phyloP scores from a whole-genome alignment of 2,888 invertebrate species.

The Seira musarum region DNA sequence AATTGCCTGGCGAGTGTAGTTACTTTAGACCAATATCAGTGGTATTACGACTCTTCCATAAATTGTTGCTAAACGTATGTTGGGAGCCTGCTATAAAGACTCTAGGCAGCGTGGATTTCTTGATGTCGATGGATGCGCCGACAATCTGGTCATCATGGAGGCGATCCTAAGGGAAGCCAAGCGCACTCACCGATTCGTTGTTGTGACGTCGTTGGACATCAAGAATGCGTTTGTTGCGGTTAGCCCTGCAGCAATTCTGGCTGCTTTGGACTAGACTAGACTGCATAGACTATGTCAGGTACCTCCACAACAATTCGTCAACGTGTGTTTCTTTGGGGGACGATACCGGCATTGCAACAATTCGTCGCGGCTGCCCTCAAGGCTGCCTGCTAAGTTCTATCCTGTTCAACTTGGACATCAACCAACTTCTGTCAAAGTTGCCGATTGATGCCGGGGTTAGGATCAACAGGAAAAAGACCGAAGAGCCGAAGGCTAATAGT shows the following conservation, averaged over 20 bases:
- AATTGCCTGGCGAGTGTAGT: neutral
- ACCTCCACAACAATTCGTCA: neutral
- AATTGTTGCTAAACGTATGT: slow-evolving; percentile 21
- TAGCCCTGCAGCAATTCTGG: slow-evolving; percentile 5
- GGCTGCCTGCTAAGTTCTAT: slow-evolving; percentile 19
- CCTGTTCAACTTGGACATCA: slow-evolving; percentile 24
- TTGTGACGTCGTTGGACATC: slow-evolving; percentile 19
- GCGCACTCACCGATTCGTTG: neutral
- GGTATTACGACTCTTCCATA: slow-evolving; percentile 10
- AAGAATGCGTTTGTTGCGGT: slow-evolving; percentile 31
- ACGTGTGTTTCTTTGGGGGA: slow-evolving; percentile 2
- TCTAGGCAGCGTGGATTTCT: slow-evolving; percentile 31
- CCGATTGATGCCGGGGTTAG: slow-evolving; percentile 13
- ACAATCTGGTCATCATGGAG: slow-evolving; percentile 27
- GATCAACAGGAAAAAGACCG: neutral
- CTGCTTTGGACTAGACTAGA: neutral
- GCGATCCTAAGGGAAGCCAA: slow-evolving; percentile 12
- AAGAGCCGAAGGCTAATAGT: neutral
- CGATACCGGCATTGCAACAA: neutral
- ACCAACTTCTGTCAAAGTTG: slow-evolving; percentile 12
- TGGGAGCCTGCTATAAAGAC: neutral
- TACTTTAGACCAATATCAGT: slow-evolving; percentile 16
- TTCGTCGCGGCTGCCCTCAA: slow-evolving; percentile 22
- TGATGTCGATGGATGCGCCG: slow-evolving; percentile 40
- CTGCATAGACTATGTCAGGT: neutral